Base-by-base conservation (phyloP, 2,888 invertebrate genomes). In the Scaeva pyrastri region DNA sequence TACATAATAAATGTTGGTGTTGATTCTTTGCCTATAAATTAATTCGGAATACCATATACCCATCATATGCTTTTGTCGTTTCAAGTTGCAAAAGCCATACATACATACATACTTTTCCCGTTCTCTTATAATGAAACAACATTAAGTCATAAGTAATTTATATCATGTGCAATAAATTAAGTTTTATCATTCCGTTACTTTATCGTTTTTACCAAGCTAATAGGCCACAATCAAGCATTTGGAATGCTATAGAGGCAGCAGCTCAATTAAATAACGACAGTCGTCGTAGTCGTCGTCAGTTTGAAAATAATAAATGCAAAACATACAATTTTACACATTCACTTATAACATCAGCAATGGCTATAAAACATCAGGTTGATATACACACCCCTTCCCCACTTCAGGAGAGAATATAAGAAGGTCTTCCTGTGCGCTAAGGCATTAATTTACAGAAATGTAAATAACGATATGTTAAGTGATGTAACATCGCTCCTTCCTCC, bases 391-490 rank as follows among this genome's bases (percentile, higher is more conserved):
- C 31, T 3, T 31, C 3, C 21, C 50, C 19, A 50, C 50, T 10
- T 50, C 10, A 50, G 50, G 5, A 2, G 7, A 19, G 8, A 21
- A n/a, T 43, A 62, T 39, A 56, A 58, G 16, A 50, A 68, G 50
- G 50, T 60, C 62, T 62, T 71, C 58, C 56, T 66, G 58, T 66
- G 58, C 16, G n/a, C 43, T n/a, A 21, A 41, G 74, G 74, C 60
- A 72, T 60, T 66, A 71, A 71, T 62, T 81, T 64, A 41, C 81
- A 71, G n/a, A n/a, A 64, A 45, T 26, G 56, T 64, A 56, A 43
- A 76, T 70, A 60, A 62, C 74, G 79, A 80, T 74, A 73, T 76
- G 76, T 82, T 76, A 82, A 76, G 71, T 76, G 81, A 66, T 66
- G 31, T 48, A 36, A 66, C 75, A 71, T 62, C 64, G 36, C 39